Conservation (phyloP, 2,113 vertebrate genomes). For the Calypte anna region DNA sequence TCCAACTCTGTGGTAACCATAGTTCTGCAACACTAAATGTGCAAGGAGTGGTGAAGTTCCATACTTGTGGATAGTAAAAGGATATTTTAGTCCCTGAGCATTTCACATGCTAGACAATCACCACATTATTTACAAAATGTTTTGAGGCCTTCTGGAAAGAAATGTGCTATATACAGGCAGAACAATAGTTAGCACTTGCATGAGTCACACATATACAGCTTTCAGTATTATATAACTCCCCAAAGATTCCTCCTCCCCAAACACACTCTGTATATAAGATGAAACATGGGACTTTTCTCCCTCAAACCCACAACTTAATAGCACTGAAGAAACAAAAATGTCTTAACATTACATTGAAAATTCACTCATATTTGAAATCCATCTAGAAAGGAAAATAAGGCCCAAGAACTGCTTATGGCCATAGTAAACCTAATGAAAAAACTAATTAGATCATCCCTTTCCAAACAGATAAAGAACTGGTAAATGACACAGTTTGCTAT, state of each 20-base stretch:
- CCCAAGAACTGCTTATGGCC: not conserved
- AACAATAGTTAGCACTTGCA: not conserved
- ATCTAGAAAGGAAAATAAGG: not conserved
- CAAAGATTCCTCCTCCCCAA: conserved; percentile 6
- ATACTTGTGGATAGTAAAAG: not conserved
- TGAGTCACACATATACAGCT: not conserved
- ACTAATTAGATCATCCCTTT: not conserved
- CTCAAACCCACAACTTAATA: not conserved
- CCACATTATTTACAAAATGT: not conserved
- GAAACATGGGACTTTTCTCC: not conserved
- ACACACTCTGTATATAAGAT: not conserved
- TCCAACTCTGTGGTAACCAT: not conserved
- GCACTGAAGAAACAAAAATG: not conserved
- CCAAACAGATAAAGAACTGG: not conserved
- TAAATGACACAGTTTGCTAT: not conserved
- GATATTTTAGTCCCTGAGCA: not conserved
- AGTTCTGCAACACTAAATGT: not conserved
- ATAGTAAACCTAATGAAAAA: not conserved
- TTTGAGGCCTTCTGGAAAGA: not conserved
- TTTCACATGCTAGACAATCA: not conserved
- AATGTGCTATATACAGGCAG: not conserved
- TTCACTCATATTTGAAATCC: not conserved
- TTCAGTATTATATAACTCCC: not conserved
- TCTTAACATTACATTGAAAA: not conserved
- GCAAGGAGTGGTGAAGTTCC: not conserved